Percentiles rank a stretch among this genome's conserved stretches.
Conservation (phyloP, 2,888 invertebrate genomes). For the Poecilobothrus nobilitatus region DNA sequence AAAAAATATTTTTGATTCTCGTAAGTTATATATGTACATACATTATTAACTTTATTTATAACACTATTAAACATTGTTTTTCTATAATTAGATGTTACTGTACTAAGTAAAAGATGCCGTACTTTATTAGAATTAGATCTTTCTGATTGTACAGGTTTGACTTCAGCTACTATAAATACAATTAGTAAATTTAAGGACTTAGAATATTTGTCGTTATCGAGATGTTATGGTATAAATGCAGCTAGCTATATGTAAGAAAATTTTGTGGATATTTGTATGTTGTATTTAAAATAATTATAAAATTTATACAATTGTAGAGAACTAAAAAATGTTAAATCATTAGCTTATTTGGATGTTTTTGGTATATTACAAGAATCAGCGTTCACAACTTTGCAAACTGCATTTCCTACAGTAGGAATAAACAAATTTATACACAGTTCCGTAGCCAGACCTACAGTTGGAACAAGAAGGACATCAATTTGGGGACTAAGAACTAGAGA, state of each 20-base stretch:
- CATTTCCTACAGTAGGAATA: constrained; percentile 54
- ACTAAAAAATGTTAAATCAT: constrained; percentile 53
- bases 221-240: constrained; percentile 71
- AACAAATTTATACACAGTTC: constrained; percentile 75
- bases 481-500: constrained; percentile 82
- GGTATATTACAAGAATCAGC: constrained; percentile 59
- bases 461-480: constrained; percentile 75
- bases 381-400: constrained; percentile 48
- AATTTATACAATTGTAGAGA: constrained; percentile 41
- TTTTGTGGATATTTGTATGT: background rate
- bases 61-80: constrained; percentile 10
- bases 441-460: constrained; percentile 83
- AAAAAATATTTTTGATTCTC: constrained; percentile 61
- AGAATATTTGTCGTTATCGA: constrained; percentile 68
- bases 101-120: constrained; percentile 58
- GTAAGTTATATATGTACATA: constrained; percentile 46
- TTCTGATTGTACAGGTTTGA: constrained; percentile 74
- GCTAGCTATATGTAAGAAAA: constrained; percentile 58
- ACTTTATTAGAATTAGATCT: constrained; percentile 74
- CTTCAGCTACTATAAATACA: constrained; percentile 51
- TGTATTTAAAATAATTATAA: constrained; percentile 1
- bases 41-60: background rate
- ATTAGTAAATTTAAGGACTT: constrained; percentile 53
- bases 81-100: constrained; percentile 53
- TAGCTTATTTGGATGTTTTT: constrained; percentile 73